Evolutionary conservation across 2,888 invertebrate genomes (phyloP).

Genomic region (Allolobophora icterica): DNA sequence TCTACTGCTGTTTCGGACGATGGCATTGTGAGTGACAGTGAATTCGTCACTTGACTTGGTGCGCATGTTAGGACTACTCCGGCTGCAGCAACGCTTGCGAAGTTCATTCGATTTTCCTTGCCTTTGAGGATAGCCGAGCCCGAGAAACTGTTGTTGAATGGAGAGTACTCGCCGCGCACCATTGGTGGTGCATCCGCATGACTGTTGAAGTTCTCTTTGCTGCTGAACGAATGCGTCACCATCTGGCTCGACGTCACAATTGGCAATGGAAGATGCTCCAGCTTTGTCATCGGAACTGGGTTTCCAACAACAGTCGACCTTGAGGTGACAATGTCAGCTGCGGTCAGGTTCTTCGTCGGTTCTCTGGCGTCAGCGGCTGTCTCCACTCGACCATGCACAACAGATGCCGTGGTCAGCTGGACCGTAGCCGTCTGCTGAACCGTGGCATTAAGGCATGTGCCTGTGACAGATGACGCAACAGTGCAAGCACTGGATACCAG

Average conservation of each 20-base stretch:
- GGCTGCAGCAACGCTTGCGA: conserved; percentile 75
- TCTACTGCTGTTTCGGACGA: conserved; percentile 50
- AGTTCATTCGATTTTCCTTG: conserved; percentile 70
- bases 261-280: conserved; percentile 56
- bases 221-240: conserved; percentile 23
- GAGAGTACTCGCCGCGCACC: conserved; percentile 78
- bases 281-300: not conserved
- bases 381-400: no score
- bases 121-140: conserved; percentile 56
- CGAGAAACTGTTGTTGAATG: conserved; percentile 82
- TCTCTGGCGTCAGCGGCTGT: not conserved
- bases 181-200: not conserved
- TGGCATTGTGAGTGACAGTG: conserved; percentile 48
- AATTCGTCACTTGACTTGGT: not conserved
- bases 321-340: not conserved
- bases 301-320: not conserved
- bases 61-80: conserved; percentile 65
- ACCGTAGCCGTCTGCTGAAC: not conserved
- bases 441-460: not conserved
- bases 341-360: not conserved
- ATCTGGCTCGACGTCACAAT: conserved; percentile 44
- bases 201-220: not conserved
- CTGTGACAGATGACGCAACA: not conserved
- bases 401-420: not conserved
- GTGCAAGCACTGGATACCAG: not conserved